These are phyloP conservation scores for Rhabdornis inornatus DNA, from an alignment of 2,113 vertebrate genomes.

Conservation along the genomic window DNA sequence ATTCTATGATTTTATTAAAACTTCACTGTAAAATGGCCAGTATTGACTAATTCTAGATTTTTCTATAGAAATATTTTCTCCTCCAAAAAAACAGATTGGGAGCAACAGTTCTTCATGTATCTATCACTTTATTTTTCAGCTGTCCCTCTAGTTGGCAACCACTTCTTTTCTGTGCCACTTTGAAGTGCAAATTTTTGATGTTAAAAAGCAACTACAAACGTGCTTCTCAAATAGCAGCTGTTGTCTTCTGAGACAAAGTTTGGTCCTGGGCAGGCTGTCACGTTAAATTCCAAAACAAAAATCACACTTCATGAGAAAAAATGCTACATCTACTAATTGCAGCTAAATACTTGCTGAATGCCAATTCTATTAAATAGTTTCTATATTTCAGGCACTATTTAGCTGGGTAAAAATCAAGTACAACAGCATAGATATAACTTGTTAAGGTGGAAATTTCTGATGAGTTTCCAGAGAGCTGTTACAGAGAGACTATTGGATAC, in stretches of 20 bases:
- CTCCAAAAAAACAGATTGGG: neutral
- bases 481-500: neutral
- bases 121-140: slow-evolving; percentile 1
- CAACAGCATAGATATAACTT: neutral
- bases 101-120: neutral
- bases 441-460: neutral
- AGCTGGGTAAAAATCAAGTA: neutral
- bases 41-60: neutral
- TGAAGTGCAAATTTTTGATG: slow-evolving; percentile 7
- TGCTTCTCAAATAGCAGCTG: neutral
- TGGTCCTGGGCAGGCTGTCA: neutral
- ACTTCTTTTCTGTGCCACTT: neutral
- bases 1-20: neutral
- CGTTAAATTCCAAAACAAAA: neutral
- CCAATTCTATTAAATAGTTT: neutral
- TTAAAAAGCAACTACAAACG: neutral
- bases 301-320: neutral
- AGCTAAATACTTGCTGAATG: neutral
- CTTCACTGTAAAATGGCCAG: neutral
- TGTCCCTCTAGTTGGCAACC: slow-evolving; percentile 3
- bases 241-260: slow-evolving; percentile 5
- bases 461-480: neutral
- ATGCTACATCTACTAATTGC: neutral
- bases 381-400: neutral
- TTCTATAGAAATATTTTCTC: neutral